Base-by-base conservation (phyloP, 2,113 vertebrate genomes). In the Mohoua ochrocephala region DNA sequence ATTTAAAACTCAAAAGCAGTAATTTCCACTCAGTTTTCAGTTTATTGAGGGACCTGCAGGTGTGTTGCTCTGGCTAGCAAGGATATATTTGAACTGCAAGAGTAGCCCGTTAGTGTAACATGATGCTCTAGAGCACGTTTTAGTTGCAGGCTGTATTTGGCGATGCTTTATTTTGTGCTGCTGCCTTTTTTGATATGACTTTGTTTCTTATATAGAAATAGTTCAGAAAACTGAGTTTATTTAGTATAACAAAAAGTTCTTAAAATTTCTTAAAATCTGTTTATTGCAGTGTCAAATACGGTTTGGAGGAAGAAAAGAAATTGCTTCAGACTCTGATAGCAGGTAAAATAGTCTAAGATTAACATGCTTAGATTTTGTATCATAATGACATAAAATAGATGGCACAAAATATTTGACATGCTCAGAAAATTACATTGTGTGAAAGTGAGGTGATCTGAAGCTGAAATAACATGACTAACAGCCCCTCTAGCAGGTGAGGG, bases 231-330 rank as follows among this genome's bases (percentile, higher is more conserved):
- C 13, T 35, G 28, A 33, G 23, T 35, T 78, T 63, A 9, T 52
- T 37, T 67, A 57, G 26, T 15, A 7, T 60, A 67, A 65, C 7
- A 57, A 52, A 53, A 84, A 44, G 11, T 15, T 61, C 4, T 37
- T 60, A n/a, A 84, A 75, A 59, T 80, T 10, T 63, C 15, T 54
- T 73, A 35, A 90, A 84, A 84, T 89, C 31, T 84, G 7, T 82
- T 61, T 74, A 89, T 73, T 97, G 17, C 98, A 99, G 99, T 99
- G 99, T 98, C 99, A 99, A 97, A 99, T 99, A 95, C 99, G 99
- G 60, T 99, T 99, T 94, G 99, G 99, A 97, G 99, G 99, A 96
- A 98, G 99, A 95, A 99, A 99, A 95, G 99, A 99, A 98, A 99
- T 99, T 50, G 99, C 99, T 64, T 99, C 99, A 7, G 99, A 99